Evolutionary conservation across 2,888 invertebrate genomes (phyloP).

Genomic region (Ectropis crepuscularia): DNA sequence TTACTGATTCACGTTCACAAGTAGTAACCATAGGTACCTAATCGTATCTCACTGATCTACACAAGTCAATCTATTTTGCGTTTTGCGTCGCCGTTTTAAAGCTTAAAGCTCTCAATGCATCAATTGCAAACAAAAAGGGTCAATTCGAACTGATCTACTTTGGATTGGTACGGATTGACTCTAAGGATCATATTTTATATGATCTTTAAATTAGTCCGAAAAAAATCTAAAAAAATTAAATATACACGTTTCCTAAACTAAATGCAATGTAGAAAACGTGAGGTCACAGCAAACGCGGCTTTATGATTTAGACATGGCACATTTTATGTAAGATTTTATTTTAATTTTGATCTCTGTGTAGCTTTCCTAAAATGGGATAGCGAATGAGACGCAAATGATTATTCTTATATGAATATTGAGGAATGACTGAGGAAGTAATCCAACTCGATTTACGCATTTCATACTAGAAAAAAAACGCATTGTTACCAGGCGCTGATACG

Average conservation of each 20-base stretch:
- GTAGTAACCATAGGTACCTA: conserved; percentile 30
- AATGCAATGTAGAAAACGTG: neutral
- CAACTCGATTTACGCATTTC: conserved; percentile 10
- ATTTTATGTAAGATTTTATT: neutral
- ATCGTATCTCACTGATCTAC: conserved; percentile 33
- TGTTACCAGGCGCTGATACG: too few relatives aligned
- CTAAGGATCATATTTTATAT: too few relatives aligned
- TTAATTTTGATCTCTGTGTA: conserved; percentile 4
- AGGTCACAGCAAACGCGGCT: neutral
- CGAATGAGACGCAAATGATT: neutral
- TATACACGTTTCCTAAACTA: too few relatives aligned
- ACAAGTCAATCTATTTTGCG: conserved; percentile 27
- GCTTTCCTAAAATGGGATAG: neutral
- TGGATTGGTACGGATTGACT: too few relatives aligned
- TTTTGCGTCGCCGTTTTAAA: conserved; percentile 9
- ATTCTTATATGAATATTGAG: neutral
- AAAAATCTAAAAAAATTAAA: too few relatives aligned
- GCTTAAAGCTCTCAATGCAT: neutral
- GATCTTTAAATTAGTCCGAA: too few relatives aligned
- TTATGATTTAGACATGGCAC: neutral
- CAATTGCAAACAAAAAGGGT: too few relatives aligned
- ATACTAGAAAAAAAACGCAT: too few relatives aligned
- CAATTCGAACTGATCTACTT: too few relatives aligned
- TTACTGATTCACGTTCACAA: conserved; percentile 2
- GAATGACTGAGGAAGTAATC: conserved; percentile 4